These are phyloP conservation scores for Varecia variegata DNA, from an alignment of 2,797 vertebrate species.

Conservation along the genomic window DNA sequence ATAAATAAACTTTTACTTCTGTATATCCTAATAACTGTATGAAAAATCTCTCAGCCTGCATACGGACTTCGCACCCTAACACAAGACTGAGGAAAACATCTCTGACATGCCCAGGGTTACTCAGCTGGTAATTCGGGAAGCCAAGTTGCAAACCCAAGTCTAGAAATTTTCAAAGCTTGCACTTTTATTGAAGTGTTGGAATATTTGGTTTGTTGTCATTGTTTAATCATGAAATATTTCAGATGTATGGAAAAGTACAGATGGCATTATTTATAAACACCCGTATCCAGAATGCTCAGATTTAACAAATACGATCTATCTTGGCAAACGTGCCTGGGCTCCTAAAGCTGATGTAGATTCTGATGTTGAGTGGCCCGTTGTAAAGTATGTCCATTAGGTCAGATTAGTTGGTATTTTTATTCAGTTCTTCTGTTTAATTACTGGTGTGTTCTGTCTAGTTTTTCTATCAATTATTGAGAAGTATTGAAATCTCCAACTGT, in stretches of 20 bases:
- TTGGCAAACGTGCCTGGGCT: no score
- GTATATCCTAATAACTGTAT: no score
- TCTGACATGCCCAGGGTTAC: no score
- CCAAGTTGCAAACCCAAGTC: not conserved
- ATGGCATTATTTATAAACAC: not conserved
- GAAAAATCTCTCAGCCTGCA: no score
- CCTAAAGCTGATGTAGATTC: not conserved
- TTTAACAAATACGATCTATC: fast-evolving
- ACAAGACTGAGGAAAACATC: no score
- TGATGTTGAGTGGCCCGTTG: not conserved
- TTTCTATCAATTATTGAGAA: not conserved
- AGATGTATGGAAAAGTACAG: not conserved
- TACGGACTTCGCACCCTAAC: no score
- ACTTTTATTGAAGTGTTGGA: not conserved
- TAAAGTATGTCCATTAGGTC: not conserved
- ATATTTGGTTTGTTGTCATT: not conserved
- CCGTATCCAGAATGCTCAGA: fast-evolving
- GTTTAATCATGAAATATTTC: not conserved
- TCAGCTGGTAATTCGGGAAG: not conserved
- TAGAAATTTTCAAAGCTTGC: not conserved
- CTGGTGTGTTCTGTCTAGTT: not conserved
- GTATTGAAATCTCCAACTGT: not conserved
- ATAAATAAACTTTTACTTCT: no score
- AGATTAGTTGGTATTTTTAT: not conserved
- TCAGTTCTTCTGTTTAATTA: not conserved